phyloP scores from a whole-genome alignment of 2,888 invertebrate genomes.

The Dicyrtomina minuta region DNA sequence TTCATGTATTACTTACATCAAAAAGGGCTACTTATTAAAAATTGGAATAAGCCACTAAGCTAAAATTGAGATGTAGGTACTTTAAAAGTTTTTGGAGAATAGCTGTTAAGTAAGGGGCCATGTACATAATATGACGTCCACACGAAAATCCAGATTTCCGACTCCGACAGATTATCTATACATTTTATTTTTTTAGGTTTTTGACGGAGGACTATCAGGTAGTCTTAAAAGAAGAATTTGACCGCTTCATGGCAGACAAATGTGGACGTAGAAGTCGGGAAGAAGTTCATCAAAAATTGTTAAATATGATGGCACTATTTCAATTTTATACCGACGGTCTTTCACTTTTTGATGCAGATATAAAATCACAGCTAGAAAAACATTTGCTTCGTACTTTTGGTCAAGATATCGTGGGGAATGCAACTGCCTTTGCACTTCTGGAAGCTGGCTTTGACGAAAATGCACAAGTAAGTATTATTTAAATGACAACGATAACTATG shows the following conservation, averaged over 20 bases:
- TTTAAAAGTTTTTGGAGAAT: too few relatives aligned
- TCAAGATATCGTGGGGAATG: constrained; percentile 68
- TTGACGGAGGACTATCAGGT: constrained; percentile 67
- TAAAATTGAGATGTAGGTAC: too few relatives aligned
- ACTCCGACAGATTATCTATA: too few relatives aligned
- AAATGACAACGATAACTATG: too few relatives aligned
- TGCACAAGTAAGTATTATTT: constrained; percentile 33
- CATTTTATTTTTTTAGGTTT: constrained; percentile 42
- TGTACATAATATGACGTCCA: too few relatives aligned
- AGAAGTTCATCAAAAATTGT: constrained; percentile 79
- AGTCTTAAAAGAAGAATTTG: constrained; percentile 60
- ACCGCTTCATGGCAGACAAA: constrained; percentile 51
- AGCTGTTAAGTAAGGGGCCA: too few relatives aligned
- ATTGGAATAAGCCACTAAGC: too few relatives aligned
- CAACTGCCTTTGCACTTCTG: constrained; percentile 40
- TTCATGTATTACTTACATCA: too few relatives aligned
- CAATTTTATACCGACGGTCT: constrained; percentile 79
- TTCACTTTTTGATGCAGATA: constrained; percentile 58
- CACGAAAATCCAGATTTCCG: too few relatives aligned
- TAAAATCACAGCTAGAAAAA: constrained; percentile 71
- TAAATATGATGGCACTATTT: constrained; percentile 71
- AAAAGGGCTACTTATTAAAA: too few relatives aligned
- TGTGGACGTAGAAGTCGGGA: constrained; percentile 71
- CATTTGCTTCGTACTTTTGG: constrained; percentile 83
- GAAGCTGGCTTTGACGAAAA: constrained; percentile 45